Conservation (phyloP, 2,113 vertebrate genomes). For the Fregata magnificens region DNA sequence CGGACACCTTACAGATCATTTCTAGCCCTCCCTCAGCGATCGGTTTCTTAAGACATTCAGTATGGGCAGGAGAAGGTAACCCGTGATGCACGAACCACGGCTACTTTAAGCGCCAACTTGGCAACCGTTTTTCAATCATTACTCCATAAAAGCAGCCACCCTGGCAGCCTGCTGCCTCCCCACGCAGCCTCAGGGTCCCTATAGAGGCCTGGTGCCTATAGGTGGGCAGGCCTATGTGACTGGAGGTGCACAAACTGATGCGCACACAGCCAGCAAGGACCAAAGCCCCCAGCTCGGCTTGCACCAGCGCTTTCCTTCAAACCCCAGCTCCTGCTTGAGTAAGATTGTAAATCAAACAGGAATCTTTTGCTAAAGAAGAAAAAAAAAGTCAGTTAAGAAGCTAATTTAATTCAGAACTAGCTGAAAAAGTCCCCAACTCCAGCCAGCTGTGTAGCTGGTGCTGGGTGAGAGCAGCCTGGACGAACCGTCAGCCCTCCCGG, state of each 20-base stretch:
- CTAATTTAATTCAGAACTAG: neutral
- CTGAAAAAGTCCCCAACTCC: neutral
- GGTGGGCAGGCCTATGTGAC: accelerated
- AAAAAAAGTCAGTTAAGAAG: neutral
- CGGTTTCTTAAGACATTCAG: neutral
- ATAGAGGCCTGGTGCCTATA: accelerated
- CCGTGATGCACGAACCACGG: accelerated
- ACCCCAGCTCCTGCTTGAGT: neutral
- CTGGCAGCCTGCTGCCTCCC: neutral
- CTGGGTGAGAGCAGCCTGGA: neutral
- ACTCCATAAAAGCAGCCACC: neutral
- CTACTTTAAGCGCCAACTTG: neutral
- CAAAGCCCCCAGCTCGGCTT: neutral
- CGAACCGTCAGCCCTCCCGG: neutral
- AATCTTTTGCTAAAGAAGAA: neutral
- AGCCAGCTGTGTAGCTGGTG: neutral
- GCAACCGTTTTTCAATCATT: accelerated
- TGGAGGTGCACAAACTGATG: neutral
- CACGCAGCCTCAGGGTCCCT: neutral
- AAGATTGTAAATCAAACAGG: neutral
- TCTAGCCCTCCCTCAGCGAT: neutral
- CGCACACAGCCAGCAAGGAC: accelerated
- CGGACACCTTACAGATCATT: neutral
- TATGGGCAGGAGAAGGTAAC: neutral
- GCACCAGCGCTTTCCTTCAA: neutral